Evolutionary conservation across 2,888 invertebrate species (phyloP).

Genomic region (Dasysyrphus tricinctus): DNA sequence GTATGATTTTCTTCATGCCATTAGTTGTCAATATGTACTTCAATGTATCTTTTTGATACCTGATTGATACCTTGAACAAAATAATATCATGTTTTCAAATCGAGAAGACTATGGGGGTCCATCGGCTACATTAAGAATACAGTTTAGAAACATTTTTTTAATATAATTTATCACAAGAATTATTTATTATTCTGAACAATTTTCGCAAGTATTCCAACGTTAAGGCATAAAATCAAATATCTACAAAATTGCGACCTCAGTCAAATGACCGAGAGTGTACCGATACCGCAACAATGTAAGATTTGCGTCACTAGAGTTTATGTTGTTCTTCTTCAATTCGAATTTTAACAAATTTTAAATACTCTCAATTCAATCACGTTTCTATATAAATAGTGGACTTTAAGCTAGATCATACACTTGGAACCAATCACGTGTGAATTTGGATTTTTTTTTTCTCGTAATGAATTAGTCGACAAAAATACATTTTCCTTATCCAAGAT

Average conservation of each 20-base stretch:
- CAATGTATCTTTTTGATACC: too few relatives aligned
- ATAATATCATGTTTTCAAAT: too few relatives aligned
- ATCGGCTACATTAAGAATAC: too few relatives aligned
- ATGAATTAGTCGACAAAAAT: constrained; percentile 4
- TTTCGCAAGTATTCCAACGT: too few relatives aligned
- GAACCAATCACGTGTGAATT: constrained; percentile 49
- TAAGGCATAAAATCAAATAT: background rate
- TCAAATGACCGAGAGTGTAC: background rate
- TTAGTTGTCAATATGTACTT: too few relatives aligned
- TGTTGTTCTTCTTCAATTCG: constrained; percentile 21
- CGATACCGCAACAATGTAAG: background rate
- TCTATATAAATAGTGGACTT: background rate
- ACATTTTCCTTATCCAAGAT: background rate
- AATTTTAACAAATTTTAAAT: constrained; percentile 22
- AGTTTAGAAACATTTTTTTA: too few relatives aligned
- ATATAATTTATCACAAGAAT: too few relatives aligned
- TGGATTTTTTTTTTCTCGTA: constrained; percentile 17
- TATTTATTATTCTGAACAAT: too few relatives aligned
- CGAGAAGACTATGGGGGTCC: too few relatives aligned
- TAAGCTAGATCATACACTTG: constrained; percentile 14
- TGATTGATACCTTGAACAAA: too few relatives aligned
- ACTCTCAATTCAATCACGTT: constrained; percentile 41
- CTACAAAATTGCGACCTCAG: background rate
- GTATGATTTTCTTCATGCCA: too few relatives aligned
- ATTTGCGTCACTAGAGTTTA: constrained; percentile 27